Conservation (phyloP, 2,113 vertebrate species). For the Lynx canadensis region DNA sequence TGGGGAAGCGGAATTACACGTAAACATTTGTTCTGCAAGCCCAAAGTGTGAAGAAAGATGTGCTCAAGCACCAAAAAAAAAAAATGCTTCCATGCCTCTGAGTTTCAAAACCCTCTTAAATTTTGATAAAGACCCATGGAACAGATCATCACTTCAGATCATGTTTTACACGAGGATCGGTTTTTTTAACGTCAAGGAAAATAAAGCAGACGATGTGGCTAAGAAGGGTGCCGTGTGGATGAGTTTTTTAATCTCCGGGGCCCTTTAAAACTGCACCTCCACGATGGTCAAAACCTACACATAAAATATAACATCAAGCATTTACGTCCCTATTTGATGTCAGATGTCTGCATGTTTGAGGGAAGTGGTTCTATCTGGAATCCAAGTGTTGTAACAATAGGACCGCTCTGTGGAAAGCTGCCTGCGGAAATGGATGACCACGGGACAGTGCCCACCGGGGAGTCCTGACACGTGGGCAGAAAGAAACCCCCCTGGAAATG, state of each 20-base stretch:
- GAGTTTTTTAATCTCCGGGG: rapidly evolving
- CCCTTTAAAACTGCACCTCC: neutral
- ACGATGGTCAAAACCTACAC: rapidly evolving
- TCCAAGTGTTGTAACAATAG: rapidly evolving
- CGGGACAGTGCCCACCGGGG: rapidly evolving
- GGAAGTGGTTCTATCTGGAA: neutral
- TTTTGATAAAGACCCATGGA: neutral
- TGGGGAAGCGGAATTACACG: neutral
- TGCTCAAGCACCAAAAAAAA: no score
- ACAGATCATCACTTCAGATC: rapidly evolving
- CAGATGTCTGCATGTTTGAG: neutral
- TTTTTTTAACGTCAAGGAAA: rapidly evolving
- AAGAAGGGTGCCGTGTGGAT: rapidly evolving
- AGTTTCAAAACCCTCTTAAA: neutral
- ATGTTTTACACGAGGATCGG: rapidly evolving
- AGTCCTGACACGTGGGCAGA: neutral
- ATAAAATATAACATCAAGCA: rapidly evolving
- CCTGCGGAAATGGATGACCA: neutral
- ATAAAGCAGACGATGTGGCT: neutral
- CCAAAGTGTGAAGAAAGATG: neutral
- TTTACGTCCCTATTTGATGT: no score
- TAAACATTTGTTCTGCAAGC: conserved; percentile 34
- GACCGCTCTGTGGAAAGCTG: neutral
- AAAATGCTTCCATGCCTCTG: neutral
- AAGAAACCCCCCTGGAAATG: no score